Percentiles rank a stretch among this genome's conserved stretches.
These are phyloP conservation scores for Cataglyphis altisquamis DNA, from an alignment of 2,888 invertebrate species.

Conservation along the genomic window DNA sequence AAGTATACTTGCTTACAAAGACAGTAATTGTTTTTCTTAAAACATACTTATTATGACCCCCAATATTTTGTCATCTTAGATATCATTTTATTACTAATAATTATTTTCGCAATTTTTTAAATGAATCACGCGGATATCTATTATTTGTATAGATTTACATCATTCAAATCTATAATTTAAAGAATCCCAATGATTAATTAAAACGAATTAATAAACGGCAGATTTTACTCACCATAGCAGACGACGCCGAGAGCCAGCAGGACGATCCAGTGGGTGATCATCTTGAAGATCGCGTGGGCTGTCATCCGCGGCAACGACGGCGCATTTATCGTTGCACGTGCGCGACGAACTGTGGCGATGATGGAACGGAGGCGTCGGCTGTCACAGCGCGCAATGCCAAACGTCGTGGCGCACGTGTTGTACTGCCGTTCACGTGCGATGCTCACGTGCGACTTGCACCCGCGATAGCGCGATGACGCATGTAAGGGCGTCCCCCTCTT, in stretches of 20 bases:
- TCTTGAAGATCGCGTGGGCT: slow-evolving; percentile 75
- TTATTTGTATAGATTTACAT: background rate
- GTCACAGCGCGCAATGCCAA: slow-evolving; percentile 36
- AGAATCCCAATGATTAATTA: background rate
- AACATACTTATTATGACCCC: background rate
- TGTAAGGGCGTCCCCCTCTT: slow-evolving; percentile 68
- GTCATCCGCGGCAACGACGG: slow-evolving; percentile 68
- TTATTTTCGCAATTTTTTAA: background rate
- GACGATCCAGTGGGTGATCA: slow-evolving; percentile 72
- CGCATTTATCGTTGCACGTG: slow-evolving; percentile 74
- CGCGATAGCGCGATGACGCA: slow-evolving; percentile 72
- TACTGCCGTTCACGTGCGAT: slow-evolving; percentile 69
- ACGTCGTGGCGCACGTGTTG: slow-evolving; percentile 71
- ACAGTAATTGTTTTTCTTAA: background rate
- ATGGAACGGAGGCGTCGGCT: slow-evolving; percentile 52
- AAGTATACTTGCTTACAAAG: background rate
- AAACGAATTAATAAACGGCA: background rate
- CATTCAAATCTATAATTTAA: background rate
- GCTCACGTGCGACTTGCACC: slow-evolving; percentile 75
- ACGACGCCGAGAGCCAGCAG: slow-evolving; percentile 71
- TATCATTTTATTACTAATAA: background rate
- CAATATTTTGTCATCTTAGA: background rate
- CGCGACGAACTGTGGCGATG: slow-evolving; percentile 38
- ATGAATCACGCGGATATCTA: background rate
- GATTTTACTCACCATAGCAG: slow-evolving; percentile 73